Evolutionary conservation across 64 coral and sea anemone genomes (phyloP), one percentile per base, ranked within the genome.

Genomic region (Actinia tenebrosa): DNA sequence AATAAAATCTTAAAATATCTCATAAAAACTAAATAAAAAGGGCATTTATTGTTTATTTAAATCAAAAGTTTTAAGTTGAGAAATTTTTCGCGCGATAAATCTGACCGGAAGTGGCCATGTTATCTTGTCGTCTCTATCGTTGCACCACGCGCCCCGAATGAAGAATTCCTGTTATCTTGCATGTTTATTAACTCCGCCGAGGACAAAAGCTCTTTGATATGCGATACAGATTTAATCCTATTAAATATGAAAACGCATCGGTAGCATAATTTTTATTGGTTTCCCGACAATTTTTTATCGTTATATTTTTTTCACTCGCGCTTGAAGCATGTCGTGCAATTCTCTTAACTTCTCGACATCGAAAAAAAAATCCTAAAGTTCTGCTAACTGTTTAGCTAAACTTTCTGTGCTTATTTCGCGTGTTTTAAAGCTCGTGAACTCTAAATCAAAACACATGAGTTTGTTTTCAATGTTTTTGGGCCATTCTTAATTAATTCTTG

Each of bases 151-250:
- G 69, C 69, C 69, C 69, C 20, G n/a, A 75, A 72, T 30, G 26
- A 26, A 75, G 27, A 75, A 75, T 75, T 75, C 69, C 69, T 75
- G 26, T 75, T 75, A 75, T 75, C 69, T 75, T 9, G 27, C n/a
- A 75, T 75, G 69, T 75, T 75, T 75, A 75, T 75, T 75, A 75
- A n/a, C 64, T 69, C 7, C 19, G 18, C 22, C 22, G 22, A 42
- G 69, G 15, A 75, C 69, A 75, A 75, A 75, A 75, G 63, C n/a
- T 10, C 63, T 66, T 66, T 66, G 63, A 66, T 66, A n/a, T n/a
- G 7, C n/a, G 5, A 66, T 42, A 30, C 69, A 26, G 3, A 25
- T 10, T 27, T 75, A 75, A 75, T 75, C 26, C 23, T 42, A 75
- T 75, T 75, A 75, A 30, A 19, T 75, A 4, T 75, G 26, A 75